phyloP scores from a whole-genome alignment of 2,113 vertebrate genomes.

The Polypterus bichir region DNA sequence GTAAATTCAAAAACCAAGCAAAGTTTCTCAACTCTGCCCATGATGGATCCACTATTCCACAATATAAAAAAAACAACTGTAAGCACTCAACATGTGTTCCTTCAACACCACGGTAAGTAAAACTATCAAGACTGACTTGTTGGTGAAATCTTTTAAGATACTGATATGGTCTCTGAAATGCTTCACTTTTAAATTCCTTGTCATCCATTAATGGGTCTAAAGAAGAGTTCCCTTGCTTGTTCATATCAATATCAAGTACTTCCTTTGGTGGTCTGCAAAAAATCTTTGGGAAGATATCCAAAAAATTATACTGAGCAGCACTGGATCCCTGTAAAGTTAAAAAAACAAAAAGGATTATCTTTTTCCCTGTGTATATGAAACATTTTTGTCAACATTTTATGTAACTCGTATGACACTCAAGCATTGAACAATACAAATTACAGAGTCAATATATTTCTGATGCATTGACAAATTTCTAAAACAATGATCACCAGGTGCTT shows the following conservation, averaged over 20 bases:
- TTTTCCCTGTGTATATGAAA: too few relatives aligned
- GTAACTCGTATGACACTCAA: too few relatives aligned
- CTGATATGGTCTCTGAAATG: conserved; percentile 85
- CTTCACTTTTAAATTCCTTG: conserved; percentile 60
- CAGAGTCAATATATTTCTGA: too few relatives aligned
- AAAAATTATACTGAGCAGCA: conserved; percentile 39
- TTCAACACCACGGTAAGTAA: conserved; percentile 50
- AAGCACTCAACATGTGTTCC: conserved; percentile 68
- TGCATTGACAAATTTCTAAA: too few relatives aligned
- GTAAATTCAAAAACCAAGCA: conserved; percentile 71
- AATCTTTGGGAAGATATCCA: conserved; percentile 74
- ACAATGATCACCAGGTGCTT: too few relatives aligned
- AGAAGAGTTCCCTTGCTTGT: conserved; percentile 17
- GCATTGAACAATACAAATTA: too few relatives aligned
- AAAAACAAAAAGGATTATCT: too few relatives aligned
- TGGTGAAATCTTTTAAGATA: conserved; percentile 66
- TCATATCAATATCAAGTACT: conserved; percentile 51
- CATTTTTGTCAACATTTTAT: too few relatives aligned
- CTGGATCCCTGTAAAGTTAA: background rate
- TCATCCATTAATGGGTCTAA: conserved; percentile 67
- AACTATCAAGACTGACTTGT: conserved; percentile 48
- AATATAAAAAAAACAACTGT: conserved; percentile 71
- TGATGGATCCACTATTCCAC: conserved; percentile 71
- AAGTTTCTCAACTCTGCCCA: conserved; percentile 89
- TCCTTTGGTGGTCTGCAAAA: conserved; percentile 77